Percentiles rank a stretch among this genome's conserved stretches.
These are phyloP conservation scores for Cephus rjabovi DNA, from an alignment of 2,888 invertebrate genomes.

Conservation along the genomic window DNA sequence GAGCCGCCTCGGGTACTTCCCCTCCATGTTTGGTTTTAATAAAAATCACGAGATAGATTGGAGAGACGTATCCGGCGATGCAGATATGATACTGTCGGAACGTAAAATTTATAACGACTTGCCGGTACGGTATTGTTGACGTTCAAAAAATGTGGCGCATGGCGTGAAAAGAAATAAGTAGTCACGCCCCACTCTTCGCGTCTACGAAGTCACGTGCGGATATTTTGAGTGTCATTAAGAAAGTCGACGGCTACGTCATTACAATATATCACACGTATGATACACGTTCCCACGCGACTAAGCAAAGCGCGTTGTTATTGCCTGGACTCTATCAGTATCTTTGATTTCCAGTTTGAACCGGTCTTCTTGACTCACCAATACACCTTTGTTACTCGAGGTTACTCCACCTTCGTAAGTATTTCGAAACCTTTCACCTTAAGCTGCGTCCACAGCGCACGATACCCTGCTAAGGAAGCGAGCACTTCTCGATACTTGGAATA, in stretches of 20 bases:
- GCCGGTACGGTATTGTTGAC: too few species aligned
- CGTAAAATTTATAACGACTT: too few species aligned
- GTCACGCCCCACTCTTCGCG: background rate
- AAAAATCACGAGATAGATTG: background rate
- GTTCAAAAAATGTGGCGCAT: background rate
- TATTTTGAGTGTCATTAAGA: background rate
- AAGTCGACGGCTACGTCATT: too few species aligned
- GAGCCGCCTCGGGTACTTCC: background rate
- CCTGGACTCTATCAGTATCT: background rate
- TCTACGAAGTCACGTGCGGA: background rate
- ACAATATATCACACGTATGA: background rate
- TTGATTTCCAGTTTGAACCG: background rate
- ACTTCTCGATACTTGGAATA: background rate
- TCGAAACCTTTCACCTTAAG: slow-evolving; percentile 31
- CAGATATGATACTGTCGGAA: background rate
- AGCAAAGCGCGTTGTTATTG: background rate
- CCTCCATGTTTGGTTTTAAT: background rate
- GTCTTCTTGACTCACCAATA: background rate
- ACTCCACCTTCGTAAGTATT: slow-evolving; percentile 26
- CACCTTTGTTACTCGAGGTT: slow-evolving; percentile 19
- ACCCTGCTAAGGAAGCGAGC: background rate
- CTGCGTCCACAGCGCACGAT: background rate
- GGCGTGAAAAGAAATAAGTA: background rate
- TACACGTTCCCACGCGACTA: background rate
- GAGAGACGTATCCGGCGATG: background rate